Conservation (phyloP, 2,113 vertebrate genomes). For the Oceanites oceanicus region DNA sequence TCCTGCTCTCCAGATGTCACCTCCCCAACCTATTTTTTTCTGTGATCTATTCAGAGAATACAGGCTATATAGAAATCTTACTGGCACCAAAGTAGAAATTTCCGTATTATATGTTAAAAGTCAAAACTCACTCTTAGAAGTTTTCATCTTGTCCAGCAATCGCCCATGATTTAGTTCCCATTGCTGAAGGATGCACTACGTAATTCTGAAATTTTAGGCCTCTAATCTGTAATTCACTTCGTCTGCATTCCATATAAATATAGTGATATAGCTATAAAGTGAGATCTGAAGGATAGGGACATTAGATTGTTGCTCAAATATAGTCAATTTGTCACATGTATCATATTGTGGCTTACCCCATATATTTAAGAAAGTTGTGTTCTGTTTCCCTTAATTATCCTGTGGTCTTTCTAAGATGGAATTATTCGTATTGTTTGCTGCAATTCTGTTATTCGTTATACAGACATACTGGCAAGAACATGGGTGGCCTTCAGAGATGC, state of each 20-base stretch:
- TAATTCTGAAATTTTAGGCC: not conserved
- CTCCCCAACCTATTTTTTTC: not conserved
- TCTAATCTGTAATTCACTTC: not conserved
- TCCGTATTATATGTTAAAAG: not conserved
- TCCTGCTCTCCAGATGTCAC: not conserved
- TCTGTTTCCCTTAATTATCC: not conserved
- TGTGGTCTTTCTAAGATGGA: not conserved
- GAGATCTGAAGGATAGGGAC: not conserved
- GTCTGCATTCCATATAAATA: not conserved
- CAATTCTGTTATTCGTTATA: slow-evolving; percentile 1
- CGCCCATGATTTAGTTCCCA: not conserved
- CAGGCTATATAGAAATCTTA: not conserved
- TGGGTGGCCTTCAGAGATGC: not conserved
- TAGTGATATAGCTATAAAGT: not conserved
- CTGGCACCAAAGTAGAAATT: not conserved
- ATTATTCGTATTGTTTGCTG: not conserved
- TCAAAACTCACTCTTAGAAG: not conserved
- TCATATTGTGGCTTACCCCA: not conserved
- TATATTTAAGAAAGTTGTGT: not conserved
- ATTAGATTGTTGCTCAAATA: not conserved
- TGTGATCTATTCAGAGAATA: not conserved
- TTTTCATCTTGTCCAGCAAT: not conserved
- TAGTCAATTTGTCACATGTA: not conserved
- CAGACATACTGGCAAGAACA: not conserved
- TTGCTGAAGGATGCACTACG: not conserved